Conservation (phyloP, 2,888 invertebrate species). For the Pollenia angustigena region DNA sequence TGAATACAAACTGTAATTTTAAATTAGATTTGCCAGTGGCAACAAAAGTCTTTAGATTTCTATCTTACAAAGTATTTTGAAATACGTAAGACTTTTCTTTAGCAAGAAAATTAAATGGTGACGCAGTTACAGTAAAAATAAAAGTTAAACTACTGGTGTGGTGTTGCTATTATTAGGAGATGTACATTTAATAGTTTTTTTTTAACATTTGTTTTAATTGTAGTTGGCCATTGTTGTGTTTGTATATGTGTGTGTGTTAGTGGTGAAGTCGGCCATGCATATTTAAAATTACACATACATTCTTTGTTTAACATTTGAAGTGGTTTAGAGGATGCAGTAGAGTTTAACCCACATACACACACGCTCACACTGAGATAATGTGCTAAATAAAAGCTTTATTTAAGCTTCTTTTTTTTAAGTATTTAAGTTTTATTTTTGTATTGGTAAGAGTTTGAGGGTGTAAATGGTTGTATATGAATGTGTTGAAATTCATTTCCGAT, state of each 20-base stretch:
- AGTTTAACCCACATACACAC: background rate
- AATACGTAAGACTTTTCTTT: too few species aligned
- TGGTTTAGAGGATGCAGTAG: slow-evolving; percentile 16
- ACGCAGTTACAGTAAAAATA: background rate
- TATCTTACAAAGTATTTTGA: too few species aligned
- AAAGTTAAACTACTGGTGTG: background rate
- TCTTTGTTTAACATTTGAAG: slow-evolving; percentile 18
- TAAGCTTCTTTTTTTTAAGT: background rate
- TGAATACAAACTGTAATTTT: too few species aligned
- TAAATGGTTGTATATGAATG: background rate
- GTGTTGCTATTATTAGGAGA: background rate
- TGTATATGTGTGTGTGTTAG: background rate
- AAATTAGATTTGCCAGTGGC: too few species aligned
- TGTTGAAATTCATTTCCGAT: slow-evolving; percentile 34
- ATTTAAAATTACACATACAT: too few species aligned
- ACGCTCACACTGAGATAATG: slow-evolving; percentile 29
- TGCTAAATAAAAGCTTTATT: slow-evolving; percentile 47
- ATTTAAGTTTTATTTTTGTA: background rate
- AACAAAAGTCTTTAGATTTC: too few species aligned
- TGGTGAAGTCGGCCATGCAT: background rate
- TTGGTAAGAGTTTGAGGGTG: background rate
- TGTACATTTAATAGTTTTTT: slow-evolving; percentile 16
- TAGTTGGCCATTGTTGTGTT: slow-evolving; percentile 15
- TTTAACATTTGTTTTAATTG: slow-evolving; percentile 7
- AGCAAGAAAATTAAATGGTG: background rate